Evolutionary conservation across 2,797 vertebrate genomes (phyloP).

Genomic region (Micrastur ruficollis): DNA sequence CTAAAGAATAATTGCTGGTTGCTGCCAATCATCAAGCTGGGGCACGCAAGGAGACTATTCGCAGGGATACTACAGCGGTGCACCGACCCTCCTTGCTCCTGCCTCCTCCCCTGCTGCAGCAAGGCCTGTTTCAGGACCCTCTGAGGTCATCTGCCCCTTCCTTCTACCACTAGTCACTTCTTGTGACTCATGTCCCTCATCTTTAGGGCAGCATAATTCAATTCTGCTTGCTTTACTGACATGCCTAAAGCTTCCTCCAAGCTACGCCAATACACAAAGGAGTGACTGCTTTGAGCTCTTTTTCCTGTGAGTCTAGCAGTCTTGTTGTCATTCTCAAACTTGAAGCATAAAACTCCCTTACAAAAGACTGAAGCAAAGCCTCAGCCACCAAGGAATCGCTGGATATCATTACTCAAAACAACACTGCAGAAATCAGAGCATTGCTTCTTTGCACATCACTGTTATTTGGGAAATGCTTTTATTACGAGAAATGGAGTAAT

Average conservation of each 20-base stretch:
- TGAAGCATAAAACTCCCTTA: neutral
- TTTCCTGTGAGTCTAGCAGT: neutral
- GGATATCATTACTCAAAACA: neutral
- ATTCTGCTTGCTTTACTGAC: neutral
- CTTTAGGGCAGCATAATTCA: neutral
- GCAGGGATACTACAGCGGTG: fast-evolving
- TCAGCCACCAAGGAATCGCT: neutral
- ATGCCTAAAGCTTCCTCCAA: neutral
- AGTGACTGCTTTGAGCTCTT: constrained; percentile 5
- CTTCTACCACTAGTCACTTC: neutral
- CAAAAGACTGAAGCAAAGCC: constrained; percentile 5
- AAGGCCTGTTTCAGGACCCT: neutral
- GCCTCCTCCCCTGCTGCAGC: neutral
- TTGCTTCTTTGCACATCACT: neutral
- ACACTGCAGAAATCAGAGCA: neutral
- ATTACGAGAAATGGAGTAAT: neutral
- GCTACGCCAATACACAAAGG: neutral
- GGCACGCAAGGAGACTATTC: fast-evolving
- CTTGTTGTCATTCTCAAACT: neutral
- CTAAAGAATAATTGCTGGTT: neutral
- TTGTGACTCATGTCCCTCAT: neutral
- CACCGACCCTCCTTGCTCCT: fast-evolving
- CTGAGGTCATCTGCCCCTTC: neutral
- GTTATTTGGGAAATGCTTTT: neutral
- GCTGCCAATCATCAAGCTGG: neutral